Percentiles rank a stretch among this genome's conserved stretches.
Evolutionary conservation across 2,797 vertebrate species (phyloP).

Genomic region (Anabas testudineus): DNA sequence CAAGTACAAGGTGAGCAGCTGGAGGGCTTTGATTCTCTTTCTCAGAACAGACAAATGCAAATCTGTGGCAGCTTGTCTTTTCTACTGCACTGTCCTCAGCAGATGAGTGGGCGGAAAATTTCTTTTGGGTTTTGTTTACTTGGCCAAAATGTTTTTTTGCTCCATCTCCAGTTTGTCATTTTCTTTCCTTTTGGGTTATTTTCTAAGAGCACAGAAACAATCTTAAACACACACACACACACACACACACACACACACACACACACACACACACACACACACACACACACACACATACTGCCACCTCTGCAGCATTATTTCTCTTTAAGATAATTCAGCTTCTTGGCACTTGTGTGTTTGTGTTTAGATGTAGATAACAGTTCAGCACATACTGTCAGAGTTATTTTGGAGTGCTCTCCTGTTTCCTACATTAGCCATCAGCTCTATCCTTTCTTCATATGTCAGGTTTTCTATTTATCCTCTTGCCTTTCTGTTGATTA

Average conservation of each 20-base stretch:
- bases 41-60: neutral
- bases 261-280: neutral
- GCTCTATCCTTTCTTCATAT: slow-evolving; percentile 13
- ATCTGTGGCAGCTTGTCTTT: slow-evolving; percentile 12
- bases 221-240: too few species aligned
- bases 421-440: slow-evolving; percentile 17
- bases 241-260: neutral
- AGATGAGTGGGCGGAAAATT: slow-evolving; percentile 35
- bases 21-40: neutral
- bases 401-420: slow-evolving; percentile 35
- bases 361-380: slow-evolving; percentile 49
- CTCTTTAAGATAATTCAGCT: slow-evolving; percentile 49
- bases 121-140: slow-evolving; percentile 30
- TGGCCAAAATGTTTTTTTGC: slow-evolving; percentile 22
- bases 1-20: slow-evolving; percentile 94
- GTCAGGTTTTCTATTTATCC: slow-evolving; percentile 17
- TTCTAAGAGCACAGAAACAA: slow-evolving; percentile 24
- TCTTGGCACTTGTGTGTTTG: slow-evolving; percentile 41
- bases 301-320: slow-evolving; percentile 33
- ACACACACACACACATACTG: slow-evolving; percentile 13
- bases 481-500: slow-evolving; percentile 27
- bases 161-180: slow-evolving; percentile 35
- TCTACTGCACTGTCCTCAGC: neutral
- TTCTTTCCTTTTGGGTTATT: slow-evolving; percentile 30
- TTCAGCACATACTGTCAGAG: slow-evolving; percentile 34